Conservation (phyloP, 1,140 invertebrate species). For the Archivesica marissinica region DNA sequence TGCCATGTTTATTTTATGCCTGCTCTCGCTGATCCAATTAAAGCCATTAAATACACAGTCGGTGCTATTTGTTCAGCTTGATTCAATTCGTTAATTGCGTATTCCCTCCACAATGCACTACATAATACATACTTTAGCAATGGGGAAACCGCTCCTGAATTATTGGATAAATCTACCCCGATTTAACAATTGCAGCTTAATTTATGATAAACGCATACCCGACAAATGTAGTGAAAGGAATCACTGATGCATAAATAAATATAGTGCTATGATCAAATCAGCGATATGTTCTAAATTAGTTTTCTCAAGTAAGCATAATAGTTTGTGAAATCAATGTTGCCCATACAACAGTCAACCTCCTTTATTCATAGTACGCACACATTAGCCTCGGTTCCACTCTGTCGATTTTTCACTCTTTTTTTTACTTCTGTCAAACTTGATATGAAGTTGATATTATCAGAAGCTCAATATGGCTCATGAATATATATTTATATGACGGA, state of each 20-base stretch:
- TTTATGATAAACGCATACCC: neutral
- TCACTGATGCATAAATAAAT: neutral
- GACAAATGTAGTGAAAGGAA: neutral
- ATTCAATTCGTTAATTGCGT: neutral
- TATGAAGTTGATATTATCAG: too few species aligned
- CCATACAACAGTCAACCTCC: too few species aligned
- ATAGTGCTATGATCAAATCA: too few species aligned
- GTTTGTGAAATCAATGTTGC: too few species aligned
- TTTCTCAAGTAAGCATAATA: too few species aligned
- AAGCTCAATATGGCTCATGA: too few species aligned
- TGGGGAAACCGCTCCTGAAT: neutral
- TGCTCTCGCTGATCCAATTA: neutral
- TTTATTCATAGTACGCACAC: too few species aligned
- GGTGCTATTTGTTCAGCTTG: slow-evolving; percentile 5
- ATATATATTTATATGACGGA: too few species aligned
- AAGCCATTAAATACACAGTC: slow-evolving; percentile 35
- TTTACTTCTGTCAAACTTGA: too few species aligned
- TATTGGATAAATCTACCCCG: neutral
- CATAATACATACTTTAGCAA: slow-evolving; percentile 10
- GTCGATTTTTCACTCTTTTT: too few species aligned
- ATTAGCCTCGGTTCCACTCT: too few species aligned
- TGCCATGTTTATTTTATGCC: slow-evolving; percentile 13
- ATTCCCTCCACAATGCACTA: neutral
- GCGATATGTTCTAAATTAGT: too few species aligned
- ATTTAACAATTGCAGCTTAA: slow-evolving; percentile 10